phyloP scores from a whole-genome alignment of 1,140 invertebrate species.

The Delia radicum region DNA sequence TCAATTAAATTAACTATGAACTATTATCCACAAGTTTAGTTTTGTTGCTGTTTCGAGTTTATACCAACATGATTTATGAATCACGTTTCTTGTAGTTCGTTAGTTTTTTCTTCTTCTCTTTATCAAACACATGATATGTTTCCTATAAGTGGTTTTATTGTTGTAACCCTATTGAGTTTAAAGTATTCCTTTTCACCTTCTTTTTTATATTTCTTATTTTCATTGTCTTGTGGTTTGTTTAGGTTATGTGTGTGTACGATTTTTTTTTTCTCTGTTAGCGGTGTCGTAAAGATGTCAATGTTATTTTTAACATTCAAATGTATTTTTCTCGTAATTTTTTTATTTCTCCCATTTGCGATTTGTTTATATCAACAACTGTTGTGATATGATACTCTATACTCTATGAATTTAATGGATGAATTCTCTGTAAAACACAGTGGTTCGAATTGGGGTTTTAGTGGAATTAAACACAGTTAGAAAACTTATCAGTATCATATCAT shows the following conservation, averaged over 20 bases:
- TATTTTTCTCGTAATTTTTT: not conserved
- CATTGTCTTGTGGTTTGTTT: constrained; percentile 1
- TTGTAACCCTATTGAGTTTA: not conserved
- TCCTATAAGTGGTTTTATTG: constrained; percentile 1
- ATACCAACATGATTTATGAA: constrained; percentile 12
- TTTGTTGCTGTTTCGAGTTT: too few relatives aligned
- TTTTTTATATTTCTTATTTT: constrained; percentile 2
- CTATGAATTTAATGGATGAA: not conserved
- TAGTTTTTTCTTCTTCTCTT: not conserved
- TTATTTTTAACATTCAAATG: constrained; percentile 17
- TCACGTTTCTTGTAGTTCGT: constrained; percentile 11
- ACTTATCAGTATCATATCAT: too few relatives aligned
- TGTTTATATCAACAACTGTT: not conserved
- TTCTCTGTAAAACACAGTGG: not conserved
- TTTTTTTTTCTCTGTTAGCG: too few relatives aligned
- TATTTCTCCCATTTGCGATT: not conserved
- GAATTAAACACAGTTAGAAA: too few relatives aligned
- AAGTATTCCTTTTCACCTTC: too few relatives aligned
- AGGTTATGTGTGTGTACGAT: too few relatives aligned
- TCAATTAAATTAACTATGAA: too few relatives aligned
- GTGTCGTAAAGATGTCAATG: constrained; percentile 23
- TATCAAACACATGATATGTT: constrained; percentile 12
- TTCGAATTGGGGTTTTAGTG: not conserved
- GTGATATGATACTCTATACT: not conserved
- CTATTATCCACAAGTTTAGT: too few relatives aligned